Conservation (phyloP, 2,113 vertebrate species). For the Megatriorchis doriae region DNA sequence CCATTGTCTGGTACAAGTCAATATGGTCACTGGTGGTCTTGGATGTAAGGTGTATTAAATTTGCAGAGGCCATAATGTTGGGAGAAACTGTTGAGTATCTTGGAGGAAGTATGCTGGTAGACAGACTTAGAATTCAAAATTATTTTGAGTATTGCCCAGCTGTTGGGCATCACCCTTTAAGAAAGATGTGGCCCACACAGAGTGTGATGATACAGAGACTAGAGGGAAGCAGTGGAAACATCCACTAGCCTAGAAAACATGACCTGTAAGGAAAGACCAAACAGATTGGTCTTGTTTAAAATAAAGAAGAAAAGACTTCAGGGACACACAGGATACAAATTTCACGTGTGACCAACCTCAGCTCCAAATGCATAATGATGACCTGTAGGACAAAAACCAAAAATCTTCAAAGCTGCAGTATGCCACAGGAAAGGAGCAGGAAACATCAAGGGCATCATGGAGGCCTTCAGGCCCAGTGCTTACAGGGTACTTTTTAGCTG, state of each 20-base stretch:
- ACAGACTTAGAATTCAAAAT: neutral
- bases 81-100: neutral
- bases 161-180: neutral
- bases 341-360: rapidly evolving
- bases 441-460: neutral
- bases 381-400: neutral
- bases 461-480: neutral
- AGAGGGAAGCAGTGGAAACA: neutral
- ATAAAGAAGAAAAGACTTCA: neutral
- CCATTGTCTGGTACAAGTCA: neutral
- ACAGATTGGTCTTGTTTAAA: neutral
- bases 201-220: neutral
- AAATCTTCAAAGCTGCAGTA: neutral
- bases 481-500: neutral
- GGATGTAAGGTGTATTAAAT: neutral
- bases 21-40: neutral
- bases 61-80: neutral
- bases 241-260: neutral
- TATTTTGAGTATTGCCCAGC: neutral
- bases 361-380: neutral
- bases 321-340: neutral
- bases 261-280: neutral
- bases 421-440: neutral
- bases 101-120: neutral
- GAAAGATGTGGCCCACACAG: neutral